Base-by-base conservation (phyloP, 2,113 vertebrate species). In the Tupaia chinensis region DNA sequence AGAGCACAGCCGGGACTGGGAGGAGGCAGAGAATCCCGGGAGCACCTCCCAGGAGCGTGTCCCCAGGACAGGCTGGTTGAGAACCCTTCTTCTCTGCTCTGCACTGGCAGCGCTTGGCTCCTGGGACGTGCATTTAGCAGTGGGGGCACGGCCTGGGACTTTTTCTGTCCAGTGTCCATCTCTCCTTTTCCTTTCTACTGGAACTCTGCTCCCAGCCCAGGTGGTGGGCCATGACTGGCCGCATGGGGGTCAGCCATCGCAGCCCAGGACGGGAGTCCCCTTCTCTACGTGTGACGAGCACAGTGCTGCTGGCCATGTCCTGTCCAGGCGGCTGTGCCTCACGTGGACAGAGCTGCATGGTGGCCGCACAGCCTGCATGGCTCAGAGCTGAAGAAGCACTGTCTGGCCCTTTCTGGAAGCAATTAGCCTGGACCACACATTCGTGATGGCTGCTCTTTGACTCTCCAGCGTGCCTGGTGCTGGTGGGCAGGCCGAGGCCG, bases 401-500 rank as follows among this genome's bases (percentile, higher is more conserved):
- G 1, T 32, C 34, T 61, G 86, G 34, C 19, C 63, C 63, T 60
- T 20, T 20, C 11, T 56, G 14, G 68, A 8, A 80, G 27, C 16
- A 13, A 9, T 9, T 70, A 16, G 25, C 54, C 9, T 0, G 8
- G n/a, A 20, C 16, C 2, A 3, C 10, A 23, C 68, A n/a, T 7
- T 3, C 8, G 0, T 3, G 12, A 23, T 4, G 34, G 6, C 17
- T 1, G 8, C 8, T 20, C 60, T 25, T 1, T 14, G 83, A 23
- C 61, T 25, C 22, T 13, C 72, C 32, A 15, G 32, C 29, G 68
- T 25, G 65, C 25, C 2, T 10, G 9, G n/a, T 3, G n/a, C n/a
- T n/a, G 27, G 44, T 3, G 5, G 5, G 27, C 12, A 25, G 9
- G 20, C 13, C 22, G 25, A 0, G 65, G 14, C 1, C 12, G 27